Evolutionary conservation across 2,888 invertebrate genomes (phyloP), one percentile per base, ranked within the genome.

Genomic region (Rotaria socialis): DNA sequence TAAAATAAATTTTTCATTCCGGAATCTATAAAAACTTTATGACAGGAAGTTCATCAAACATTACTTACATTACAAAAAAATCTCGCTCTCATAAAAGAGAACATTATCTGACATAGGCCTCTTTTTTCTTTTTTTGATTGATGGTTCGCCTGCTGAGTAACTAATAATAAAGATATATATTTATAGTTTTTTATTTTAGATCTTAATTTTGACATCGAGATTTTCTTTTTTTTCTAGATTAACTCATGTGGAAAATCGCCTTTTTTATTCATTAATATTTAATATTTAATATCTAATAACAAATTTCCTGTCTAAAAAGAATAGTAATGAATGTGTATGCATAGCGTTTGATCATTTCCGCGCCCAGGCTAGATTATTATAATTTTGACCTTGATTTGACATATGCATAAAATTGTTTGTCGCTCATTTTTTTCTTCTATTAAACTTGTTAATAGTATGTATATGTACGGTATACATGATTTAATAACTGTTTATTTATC

Each of bases 361-460:
- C 10, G 27, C 27, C 35, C 14, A 27, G n/a, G 16, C 35, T 27
- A 35, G 67, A 27, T 67, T 67, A 67, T 27, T 67, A 67, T 16
- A 67, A 67, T 35, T 67, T 14, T 67, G 67, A 35, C 67, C 67
- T 67, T 67, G 67, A 67, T 16, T 67, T 67, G 67, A 35, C 67
- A 35, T 67, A 67, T 27, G 67, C 67, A 35, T 14, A 67, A 67
- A 67, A 67, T 4, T 67, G n/a, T 67, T 56, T 56, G 6, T 27
- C 35, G 35, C 35, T 67, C 8, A 4, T 67, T 67, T 14, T 35
- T 35, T 67, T 67, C 14, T 14, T 50, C 67, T 16, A 67, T 67
- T 27, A 67, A 67, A 67, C 27, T 67, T 67, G 27, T 67, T 27
- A 67, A 67, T 67, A 27, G 14, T 2, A 8, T 50, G 14, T 50